These are phyloP conservation scores for Eupithecia subumbrata DNA, from an alignment of 2,888 invertebrate species.

Conservation along the genomic window DNA sequence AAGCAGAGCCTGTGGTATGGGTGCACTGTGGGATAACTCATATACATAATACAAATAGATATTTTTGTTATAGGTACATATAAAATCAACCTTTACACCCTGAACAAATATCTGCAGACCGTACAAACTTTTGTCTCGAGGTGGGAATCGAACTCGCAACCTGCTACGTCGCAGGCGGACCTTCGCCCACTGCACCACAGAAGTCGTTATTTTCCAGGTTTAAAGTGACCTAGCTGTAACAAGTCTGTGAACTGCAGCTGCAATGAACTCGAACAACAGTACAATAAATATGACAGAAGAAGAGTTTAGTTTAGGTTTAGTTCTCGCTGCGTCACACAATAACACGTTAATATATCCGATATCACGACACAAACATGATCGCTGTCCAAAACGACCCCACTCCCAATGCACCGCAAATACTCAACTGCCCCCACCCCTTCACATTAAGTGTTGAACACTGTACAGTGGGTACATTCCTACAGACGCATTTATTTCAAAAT, in stretches of 20 bases:
- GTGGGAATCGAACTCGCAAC: too few species aligned
- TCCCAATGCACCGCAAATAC: not conserved
- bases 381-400: conserved; percentile 5
- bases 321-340: conserved; percentile 10
- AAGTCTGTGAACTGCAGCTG: not conserved
- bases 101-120: too few species aligned
- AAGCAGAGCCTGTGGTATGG: too few species aligned
- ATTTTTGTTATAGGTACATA: too few species aligned
- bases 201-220: not conserved
- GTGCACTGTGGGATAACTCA: too few species aligned
- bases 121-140: too few species aligned
- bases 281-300: not conserved
- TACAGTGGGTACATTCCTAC: not conserved
- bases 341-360: conserved; percentile 25
- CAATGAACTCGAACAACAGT: not conserved
- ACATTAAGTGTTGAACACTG: not conserved
- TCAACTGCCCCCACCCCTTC: not conserved
- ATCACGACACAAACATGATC: conserved; percentile 22
- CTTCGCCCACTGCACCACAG: too few species aligned
- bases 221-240: not conserved
- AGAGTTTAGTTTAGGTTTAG: conserved; percentile 4
- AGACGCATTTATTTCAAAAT: too few species aligned
- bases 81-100: too few species aligned
- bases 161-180: too few species aligned
- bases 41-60: too few species aligned